Evolutionary conservation across 2,113 vertebrate genomes (phyloP), one percentile per base, ranked within the genome.

Genomic region (Syrrhaptes paradoxus): DNA sequence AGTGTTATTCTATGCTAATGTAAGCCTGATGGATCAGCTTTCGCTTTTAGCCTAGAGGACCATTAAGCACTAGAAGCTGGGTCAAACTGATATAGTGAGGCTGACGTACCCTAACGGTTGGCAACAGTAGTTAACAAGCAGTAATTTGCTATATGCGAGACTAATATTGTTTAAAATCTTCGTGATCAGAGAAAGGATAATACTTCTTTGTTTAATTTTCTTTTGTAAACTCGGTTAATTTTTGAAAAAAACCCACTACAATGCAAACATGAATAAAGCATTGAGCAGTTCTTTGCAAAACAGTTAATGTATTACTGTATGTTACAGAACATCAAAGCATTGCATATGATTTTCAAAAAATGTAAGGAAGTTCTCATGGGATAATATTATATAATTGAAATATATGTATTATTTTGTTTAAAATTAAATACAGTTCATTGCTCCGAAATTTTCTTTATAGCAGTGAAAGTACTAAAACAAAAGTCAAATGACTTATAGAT

Each of bases 1-100:
- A 98, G 98, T 98, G 97, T 98, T 98, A 98, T 97, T 98, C 98
- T 98, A 98, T 98, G 98, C 98, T 99, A 99, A 99, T 99, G 98
- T 97, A 98, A 98, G 98, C 98, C 98, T 99, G 98, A 99, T 99
- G 98, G 98, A 99, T 98, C 97, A 98, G 98, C 98, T 98, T 98
- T 98, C 98, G 95, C 97, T 98, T 98, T 98, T 98, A 98, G 98
- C 98, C 99, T 98, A 94, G 98, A 98, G 98, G 98, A 99, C 99
- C 98, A 99, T 99, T 99, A 99, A 98, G 97, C 98, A 96, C 94
- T 98, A 97, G 97, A 98, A 98, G 98, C 98, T 98, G 96, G 98
- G 98, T 98, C 98, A 98, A 97, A 98, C 97, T 98, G 98, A 98
- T 98, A 98, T 89, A 98, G 98, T 92, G 85, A 96, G 88, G 97